Conservation (phyloP, 2,888 invertebrate genomes). For the Latheticus oryzae region DNA sequence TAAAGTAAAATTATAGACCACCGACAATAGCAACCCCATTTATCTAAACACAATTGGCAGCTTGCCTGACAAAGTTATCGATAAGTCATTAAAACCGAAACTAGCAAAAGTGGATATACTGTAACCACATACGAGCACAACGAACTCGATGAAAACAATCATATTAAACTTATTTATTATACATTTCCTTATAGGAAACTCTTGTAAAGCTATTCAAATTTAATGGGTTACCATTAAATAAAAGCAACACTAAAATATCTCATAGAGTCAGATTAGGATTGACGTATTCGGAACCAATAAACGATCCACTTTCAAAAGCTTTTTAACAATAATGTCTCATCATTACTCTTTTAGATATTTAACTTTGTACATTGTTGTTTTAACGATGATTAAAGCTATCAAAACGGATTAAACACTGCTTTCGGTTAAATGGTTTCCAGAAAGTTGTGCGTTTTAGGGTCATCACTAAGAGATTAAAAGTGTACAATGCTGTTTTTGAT, state of each 20-base stretch:
- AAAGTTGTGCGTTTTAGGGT: slow-evolving; percentile 25
- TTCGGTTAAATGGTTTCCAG: slow-evolving; percentile 29
- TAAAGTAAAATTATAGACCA: slow-evolving; percentile 39
- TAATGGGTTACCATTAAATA: slow-evolving; percentile 33
- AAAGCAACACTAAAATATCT: slow-evolving; percentile 19
- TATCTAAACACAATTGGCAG: slow-evolving; percentile 42
- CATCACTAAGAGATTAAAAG: too few relatives aligned
- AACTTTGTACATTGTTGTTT: slow-evolving; percentile 37
- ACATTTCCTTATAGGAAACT: slow-evolving; percentile 26
- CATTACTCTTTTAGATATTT: slow-evolving; percentile 31
- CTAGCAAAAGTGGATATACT: slow-evolving; percentile 23
- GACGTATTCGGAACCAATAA: slow-evolving; percentile 35
- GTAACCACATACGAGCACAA: slow-evolving; percentile 18
- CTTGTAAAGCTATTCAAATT: slow-evolving; percentile 31
- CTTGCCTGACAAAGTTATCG: slow-evolving; percentile 45
- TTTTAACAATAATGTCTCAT: slow-evolving; percentile 34
- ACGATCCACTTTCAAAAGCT: slow-evolving; percentile 29
- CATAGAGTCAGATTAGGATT: slow-evolving; percentile 33
- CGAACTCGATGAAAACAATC: slow-evolving; percentile 29
- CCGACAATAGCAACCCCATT: slow-evolving; percentile 34
- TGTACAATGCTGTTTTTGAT: slow-evolving; percentile 17
- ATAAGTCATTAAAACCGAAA: slow-evolving; percentile 42
- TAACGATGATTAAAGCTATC: slow-evolving; percentile 39
- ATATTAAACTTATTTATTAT: slow-evolving; percentile 36
- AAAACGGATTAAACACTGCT: slow-evolving; percentile 26